Evolutionary conservation across 2,797 vertebrate species (phyloP).

Genomic region (Amniataba percoides): DNA sequence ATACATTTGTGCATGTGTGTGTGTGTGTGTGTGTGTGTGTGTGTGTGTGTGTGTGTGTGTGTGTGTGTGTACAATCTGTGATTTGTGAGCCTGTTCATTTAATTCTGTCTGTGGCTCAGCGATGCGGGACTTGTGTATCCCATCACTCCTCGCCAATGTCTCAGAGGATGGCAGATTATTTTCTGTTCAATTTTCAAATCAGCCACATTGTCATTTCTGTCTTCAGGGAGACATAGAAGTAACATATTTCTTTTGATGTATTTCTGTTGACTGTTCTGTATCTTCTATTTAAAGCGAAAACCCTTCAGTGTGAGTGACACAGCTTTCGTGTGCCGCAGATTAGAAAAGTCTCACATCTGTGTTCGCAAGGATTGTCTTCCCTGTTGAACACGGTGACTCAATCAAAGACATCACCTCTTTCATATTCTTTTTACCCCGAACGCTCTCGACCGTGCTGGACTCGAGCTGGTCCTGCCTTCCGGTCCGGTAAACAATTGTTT

Average conservation of each 20-base stretch:
- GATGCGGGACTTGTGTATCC: slow-evolving; percentile 54
- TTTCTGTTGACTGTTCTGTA: slow-evolving; percentile 59
- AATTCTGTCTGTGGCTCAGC: slow-evolving; percentile 61
- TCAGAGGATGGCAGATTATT: slow-evolving; percentile 76
- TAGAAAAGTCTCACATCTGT: slow-evolving; percentile 60
- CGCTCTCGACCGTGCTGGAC: slow-evolving; percentile 32
- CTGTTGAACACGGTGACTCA: slow-evolving; percentile 53
- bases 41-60: slow-evolving; percentile 26
- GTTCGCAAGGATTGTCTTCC: slow-evolving; percentile 50
- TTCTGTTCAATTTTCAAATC: slow-evolving; percentile 79
- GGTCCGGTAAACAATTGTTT: slow-evolving; percentile 36
- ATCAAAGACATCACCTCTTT: slow-evolving; percentile 48
- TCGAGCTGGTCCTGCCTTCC: slow-evolving; percentile 13
- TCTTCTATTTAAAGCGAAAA: slow-evolving; percentile 68
- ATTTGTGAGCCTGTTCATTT: slow-evolving; percentile 63
- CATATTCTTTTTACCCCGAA: slow-evolving; percentile 17
- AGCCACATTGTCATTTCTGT: slow-evolving; percentile 74
- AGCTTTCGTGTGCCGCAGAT: slow-evolving; percentile 53
- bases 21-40: slow-evolving; percentile 24
- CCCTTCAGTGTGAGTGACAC: slow-evolving; percentile 59
- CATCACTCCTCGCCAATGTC: slow-evolving; percentile 67
- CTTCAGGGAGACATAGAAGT: slow-evolving; percentile 62
- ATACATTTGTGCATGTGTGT: slow-evolving; percentile 43
- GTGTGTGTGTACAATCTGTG: slow-evolving; percentile 28
- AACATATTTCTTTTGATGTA: slow-evolving; percentile 69